A percentile compares a stretch with the other conserved stretches of the same genome.
Evolutionary conservation across 2,888 invertebrate genomes (phyloP).

Genomic region (Hirtodrosophila confusa): DNA sequence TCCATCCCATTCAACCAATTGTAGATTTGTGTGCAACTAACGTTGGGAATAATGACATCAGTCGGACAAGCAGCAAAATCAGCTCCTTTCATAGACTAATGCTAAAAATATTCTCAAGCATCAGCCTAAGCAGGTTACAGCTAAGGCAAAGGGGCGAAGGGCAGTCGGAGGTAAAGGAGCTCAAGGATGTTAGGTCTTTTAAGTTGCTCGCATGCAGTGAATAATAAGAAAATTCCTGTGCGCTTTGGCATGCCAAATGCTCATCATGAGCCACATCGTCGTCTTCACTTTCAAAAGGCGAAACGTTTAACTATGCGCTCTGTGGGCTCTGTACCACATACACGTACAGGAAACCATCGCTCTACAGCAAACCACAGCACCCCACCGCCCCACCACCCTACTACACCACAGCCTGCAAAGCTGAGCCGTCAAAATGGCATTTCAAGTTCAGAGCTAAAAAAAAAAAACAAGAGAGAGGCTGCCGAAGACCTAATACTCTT

Average conservation of each 20-base stretch:
- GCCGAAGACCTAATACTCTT: background rate
- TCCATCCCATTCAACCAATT: constrained; percentile 36
- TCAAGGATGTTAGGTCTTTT: constrained; percentile 3
- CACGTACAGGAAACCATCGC: constrained; percentile 30
- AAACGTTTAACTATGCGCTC: constrained; percentile 46
- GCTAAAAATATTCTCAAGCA: constrained; percentile 33
- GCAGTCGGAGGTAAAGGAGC: too few species aligned
- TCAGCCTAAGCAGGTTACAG: background rate
- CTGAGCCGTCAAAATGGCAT: constrained; percentile 53
- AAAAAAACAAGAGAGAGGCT: background rate
- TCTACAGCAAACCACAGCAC: background rate
- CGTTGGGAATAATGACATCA: constrained; percentile 67
- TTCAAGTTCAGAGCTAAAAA: constrained; percentile 64
- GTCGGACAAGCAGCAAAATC: constrained; percentile 20
- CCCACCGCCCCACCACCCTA: background rate
- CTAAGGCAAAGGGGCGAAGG: too few species aligned
- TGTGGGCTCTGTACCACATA: constrained; percentile 18
- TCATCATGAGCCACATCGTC: constrained; percentile 33
- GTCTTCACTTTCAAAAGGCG: constrained; percentile 26
- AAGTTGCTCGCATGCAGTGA: constrained; percentile 57
- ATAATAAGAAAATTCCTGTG: constrained; percentile 76
- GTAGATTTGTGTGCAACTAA: constrained; percentile 57
- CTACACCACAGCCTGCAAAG: constrained; percentile 5
- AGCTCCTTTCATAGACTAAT: constrained; percentile 15
- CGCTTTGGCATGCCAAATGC: constrained; percentile 62